Base-by-base conservation (phyloP, 2,888 invertebrate genomes). In the Dorcus hopei region DNA sequence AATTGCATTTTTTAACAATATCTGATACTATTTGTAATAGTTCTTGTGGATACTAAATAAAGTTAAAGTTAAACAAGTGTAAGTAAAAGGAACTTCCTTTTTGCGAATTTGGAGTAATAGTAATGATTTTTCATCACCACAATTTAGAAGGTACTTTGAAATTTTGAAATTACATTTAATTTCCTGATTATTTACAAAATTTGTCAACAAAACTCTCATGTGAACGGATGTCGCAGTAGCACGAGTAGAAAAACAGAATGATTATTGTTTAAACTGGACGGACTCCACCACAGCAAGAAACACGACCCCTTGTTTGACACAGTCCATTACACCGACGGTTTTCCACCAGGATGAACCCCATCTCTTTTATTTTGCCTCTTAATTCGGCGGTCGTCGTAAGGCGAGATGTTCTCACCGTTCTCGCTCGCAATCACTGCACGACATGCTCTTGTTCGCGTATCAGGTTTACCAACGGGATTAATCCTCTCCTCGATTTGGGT, bases 331-430 rank as follows among this genome's bases (percentile, higher is more conserved):
- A 14, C 42, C 48, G 45, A 49, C 47, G 54, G 59, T 57, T 61
- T 62, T 55, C 58, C 60, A 54, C 57, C 49, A 54, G 39, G 58
- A 57, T 53, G 52, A 53, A 54, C 53, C 53, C 51, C 38, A 57
- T 45, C 55, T 58, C 55, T 39, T 58, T 60, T 53, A 58, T 42
- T 60, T 58, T 51, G 53, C 49, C 55, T 52, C 54, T 52, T 53
- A 53, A 57, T 58, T 58, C 55, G 52, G 50, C 33, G 43, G 51
- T 52, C 42, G 51, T 52, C 42, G 62, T 60, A 62, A 62, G 58
- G 54, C 55, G 62, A 60, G 62, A 62, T 62, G 55, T 59, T 61
- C 61, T 59, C 62, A 62, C 62, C 62, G 62, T 60, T 62, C 62
- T 62, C 60, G 60, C 48, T 52, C 60, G 60, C 48, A 55, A 62